These are phyloP conservation scores for Blastobasis adustella DNA, from an alignment of 2,888 invertebrate species.

Conservation along the genomic window DNA sequence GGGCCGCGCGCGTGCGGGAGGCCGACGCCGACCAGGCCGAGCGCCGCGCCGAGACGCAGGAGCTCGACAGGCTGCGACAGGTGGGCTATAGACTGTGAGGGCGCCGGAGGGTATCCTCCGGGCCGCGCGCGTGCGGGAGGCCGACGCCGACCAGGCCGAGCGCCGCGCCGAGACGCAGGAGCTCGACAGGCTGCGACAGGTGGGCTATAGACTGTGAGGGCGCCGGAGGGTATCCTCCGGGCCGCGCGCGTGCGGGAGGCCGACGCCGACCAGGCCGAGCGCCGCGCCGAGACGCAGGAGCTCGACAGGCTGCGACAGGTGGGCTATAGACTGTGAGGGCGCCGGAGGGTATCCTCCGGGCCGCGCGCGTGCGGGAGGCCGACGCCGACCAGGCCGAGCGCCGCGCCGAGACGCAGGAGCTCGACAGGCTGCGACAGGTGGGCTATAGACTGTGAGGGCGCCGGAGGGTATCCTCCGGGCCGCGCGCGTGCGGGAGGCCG, in stretches of 20 bases:
- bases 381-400: slow-evolving; percentile 94
- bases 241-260: slow-evolving; percentile 95
- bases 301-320: slow-evolving; percentile 80
- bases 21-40: slow-evolving; percentile 94
- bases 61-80: slow-evolving; percentile 83
- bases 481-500: slow-evolving; percentile 96
- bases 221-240: too few species aligned
- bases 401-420: slow-evolving; percentile 89
- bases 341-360: too few species aligned
- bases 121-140: slow-evolving; percentile 96
- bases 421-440: slow-evolving; percentile 79
- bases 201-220: slow-evolving; percentile 6
- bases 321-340: slow-evolving; percentile 57
- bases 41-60: slow-evolving; percentile 89
- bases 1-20: slow-evolving; percentile 95
- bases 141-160: slow-evolving; percentile 93
- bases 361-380: slow-evolving; percentile 95
- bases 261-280: slow-evolving; percentile 92
- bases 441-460: slow-evolving; percentile 60
- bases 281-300: slow-evolving; percentile 90
- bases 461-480: too few species aligned
- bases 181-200: slow-evolving; percentile 81
- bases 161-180: slow-evolving; percentile 91
- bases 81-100: slow-evolving; percentile 53
- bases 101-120: too few species aligned